Percentiles rank a stretch among this genome's conserved stretches.
Evolutionary conservation across 2,797 vertebrate genomes (phyloP).

Genomic region (Craterocephalus amniculus): DNA sequence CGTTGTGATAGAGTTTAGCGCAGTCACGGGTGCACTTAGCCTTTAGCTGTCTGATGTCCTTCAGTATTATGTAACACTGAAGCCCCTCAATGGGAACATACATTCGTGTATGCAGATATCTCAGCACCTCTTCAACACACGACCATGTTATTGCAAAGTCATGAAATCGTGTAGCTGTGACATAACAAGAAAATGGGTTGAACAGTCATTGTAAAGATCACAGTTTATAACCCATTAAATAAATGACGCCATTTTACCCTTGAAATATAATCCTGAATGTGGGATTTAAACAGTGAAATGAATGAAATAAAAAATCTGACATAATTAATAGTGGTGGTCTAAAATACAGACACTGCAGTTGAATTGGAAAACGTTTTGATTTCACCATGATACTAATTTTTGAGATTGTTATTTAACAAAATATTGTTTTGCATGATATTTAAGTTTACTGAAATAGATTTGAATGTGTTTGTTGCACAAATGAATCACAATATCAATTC

Average conservation of each 20-base stretch:
- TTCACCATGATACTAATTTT: background rate
- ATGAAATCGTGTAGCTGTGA: background rate
- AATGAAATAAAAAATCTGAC: too few relatives aligned
- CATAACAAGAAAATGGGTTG: background rate
- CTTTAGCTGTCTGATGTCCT: slow-evolving; percentile 12
- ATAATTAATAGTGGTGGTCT: background rate
- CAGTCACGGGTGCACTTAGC: slow-evolving; percentile 31
- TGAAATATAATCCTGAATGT: slow-evolving; percentile 24
- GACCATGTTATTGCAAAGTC: background rate
- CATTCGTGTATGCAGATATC: background rate
- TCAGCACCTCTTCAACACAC: background rate
- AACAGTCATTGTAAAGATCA: slow-evolving; percentile 9
- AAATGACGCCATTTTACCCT: slow-evolving; percentile 65
- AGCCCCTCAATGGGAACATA: too few relatives aligned
- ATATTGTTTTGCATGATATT: background rate
- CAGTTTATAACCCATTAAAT: background rate
- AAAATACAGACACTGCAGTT: background rate
- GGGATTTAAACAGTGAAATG: background rate
- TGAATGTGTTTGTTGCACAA: background rate
- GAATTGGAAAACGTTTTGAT: background rate
- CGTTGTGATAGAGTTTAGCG: slow-evolving; percentile 19
- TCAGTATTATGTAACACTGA: slow-evolving; percentile 38
- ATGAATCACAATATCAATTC: background rate
- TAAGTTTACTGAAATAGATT: background rate
- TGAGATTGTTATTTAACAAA: background rate